These are phyloP conservation scores for Eriosoma lanigerum DNA, from an alignment of 1,140 invertebrate species.

Conservation along the genomic window DNA sequence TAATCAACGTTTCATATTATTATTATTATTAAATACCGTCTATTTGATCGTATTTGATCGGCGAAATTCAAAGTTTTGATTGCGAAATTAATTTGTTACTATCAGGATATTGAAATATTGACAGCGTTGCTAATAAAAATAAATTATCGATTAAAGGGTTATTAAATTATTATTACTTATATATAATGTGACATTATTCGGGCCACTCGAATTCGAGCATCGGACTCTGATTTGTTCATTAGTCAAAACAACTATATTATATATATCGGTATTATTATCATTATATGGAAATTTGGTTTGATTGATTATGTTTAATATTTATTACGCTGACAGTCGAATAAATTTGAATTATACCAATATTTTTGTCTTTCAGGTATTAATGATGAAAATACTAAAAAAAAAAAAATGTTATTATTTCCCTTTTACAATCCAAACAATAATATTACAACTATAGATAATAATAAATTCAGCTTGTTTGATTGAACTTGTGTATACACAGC, in stretches of 20 bases:
- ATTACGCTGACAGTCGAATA: not conserved
- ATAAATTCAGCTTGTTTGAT: too few relatives aligned
- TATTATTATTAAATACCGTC: too few relatives aligned
- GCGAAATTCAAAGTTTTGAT: conserved; percentile 7
- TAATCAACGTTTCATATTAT: not conserved
- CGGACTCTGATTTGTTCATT: conserved; percentile 7
- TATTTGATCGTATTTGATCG: too few relatives aligned
- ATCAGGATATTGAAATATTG: not conserved
- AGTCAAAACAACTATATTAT: conserved; percentile 3
- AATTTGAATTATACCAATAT: not conserved
- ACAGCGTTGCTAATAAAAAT: not conserved
- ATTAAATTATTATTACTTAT: not conserved
- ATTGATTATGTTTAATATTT: not conserved
- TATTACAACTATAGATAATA: too few relatives aligned
- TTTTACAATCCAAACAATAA: too few relatives aligned
- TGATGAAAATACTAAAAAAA: too few relatives aligned
- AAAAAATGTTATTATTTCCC: too few relatives aligned
- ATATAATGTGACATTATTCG: not conserved
- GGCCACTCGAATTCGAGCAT: not conserved
- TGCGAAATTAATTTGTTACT: conserved; percentile 22
- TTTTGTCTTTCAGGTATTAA: not conserved
- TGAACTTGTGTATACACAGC: too few relatives aligned
- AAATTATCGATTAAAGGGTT: conserved; percentile 9
- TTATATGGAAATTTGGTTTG: not conserved
- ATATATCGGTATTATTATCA: not conserved